Conservation (phyloP, 2,797 vertebrate species). For the Epinephelus awoara region DNA sequence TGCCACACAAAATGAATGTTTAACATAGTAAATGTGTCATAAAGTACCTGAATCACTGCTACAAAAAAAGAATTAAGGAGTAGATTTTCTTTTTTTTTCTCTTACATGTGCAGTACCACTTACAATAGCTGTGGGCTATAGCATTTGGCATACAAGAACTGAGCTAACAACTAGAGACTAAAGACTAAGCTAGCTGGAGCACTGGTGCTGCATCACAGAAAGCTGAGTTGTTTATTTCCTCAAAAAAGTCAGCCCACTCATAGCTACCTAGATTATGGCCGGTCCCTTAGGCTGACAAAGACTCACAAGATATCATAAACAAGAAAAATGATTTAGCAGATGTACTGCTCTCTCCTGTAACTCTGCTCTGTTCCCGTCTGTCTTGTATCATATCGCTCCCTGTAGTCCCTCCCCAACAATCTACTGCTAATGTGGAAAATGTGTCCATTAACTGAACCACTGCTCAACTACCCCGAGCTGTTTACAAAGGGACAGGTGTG, state of each 20-base stretch:
- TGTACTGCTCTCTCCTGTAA: not conserved
- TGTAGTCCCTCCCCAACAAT: slow-evolving; percentile 14
- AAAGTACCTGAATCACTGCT: too few relatives aligned
- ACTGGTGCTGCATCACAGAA: not conserved
- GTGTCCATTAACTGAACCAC: slow-evolving; percentile 38
- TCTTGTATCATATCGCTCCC: slow-evolving; percentile 3
- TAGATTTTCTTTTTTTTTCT: too few relatives aligned
- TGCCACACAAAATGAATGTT: too few relatives aligned
- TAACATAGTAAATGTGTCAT: too few relatives aligned
- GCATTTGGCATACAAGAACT: not conserved
- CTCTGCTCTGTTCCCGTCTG: not conserved
- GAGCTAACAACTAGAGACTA: not conserved
- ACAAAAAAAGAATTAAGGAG: too few relatives aligned
- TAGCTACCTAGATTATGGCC: slow-evolving; percentile 8
- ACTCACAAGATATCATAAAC: slow-evolving; percentile 29
- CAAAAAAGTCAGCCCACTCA: slow-evolving; percentile 25
- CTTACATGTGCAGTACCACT: too few relatives aligned
- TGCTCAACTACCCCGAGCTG: slow-evolving; percentile 49
- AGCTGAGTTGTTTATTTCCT: slow-evolving; percentile 23
- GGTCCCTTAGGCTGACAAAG: slow-evolving; percentile 14
- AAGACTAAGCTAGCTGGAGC: not conserved
- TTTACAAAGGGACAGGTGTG: slow-evolving; percentile 70
- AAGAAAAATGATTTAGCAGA: slow-evolving; percentile 36
- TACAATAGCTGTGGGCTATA: not conserved
- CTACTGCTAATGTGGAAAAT: slow-evolving; percentile 58